Conservation (phyloP, 2,888 invertebrate species). For the Cephus runcator region DNA sequence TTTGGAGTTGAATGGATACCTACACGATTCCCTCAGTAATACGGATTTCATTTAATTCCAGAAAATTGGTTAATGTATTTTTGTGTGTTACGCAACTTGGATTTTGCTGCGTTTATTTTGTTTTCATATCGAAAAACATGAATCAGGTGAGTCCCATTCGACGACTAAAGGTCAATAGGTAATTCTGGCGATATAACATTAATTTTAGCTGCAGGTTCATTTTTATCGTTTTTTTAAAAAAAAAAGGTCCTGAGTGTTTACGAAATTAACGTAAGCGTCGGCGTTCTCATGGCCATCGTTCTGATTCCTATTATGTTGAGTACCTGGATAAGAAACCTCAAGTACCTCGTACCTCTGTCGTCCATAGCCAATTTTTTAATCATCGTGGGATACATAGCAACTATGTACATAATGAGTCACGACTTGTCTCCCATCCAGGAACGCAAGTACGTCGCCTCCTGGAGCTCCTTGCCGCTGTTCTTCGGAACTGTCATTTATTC, state of each 20-base stretch:
- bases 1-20: neutral
- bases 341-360: constrained; percentile 82
- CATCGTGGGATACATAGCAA: constrained; percentile 78
- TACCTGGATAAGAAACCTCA: constrained; percentile 81
- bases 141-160: constrained; percentile 71
- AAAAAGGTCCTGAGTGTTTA: constrained; percentile 76
- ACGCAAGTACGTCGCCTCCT: constrained; percentile 72
- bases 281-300: constrained; percentile 79
- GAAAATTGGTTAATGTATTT: constrained; percentile 80
- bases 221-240: neutral
- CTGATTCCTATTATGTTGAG: constrained; percentile 78
- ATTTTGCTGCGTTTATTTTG: constrained; percentile 97
- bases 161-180: neutral
- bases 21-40: neutral
- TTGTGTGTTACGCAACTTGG: constrained; percentile 96
- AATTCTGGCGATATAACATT: neutral
- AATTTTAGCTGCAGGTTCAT: neutral
- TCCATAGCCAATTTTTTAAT: constrained; percentile 83
- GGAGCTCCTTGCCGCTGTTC: constrained; percentile 81
- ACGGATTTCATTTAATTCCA: constrained; percentile 41
- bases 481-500: constrained; percentile 97
- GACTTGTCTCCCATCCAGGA: constrained; percentile 75
- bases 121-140: constrained; percentile 90
- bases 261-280: constrained; percentile 72
- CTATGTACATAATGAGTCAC: constrained; percentile 79